These are phyloP conservation scores for Acropternis orthonyx DNA, from an alignment of 2,797 vertebrate species.

Conservation along the genomic window DNA sequence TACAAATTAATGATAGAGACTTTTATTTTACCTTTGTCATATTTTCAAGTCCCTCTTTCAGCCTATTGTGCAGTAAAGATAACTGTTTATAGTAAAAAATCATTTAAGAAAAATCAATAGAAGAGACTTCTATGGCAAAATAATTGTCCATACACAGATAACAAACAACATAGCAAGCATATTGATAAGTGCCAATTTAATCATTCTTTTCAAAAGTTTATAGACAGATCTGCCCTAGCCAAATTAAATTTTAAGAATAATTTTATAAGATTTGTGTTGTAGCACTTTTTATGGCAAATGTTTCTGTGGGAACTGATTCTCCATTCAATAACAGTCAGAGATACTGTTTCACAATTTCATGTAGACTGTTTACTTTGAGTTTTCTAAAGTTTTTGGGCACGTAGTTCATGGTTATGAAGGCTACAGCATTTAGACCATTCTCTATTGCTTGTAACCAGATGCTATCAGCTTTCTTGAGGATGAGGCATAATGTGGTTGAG, in stretches of 20 bases:
- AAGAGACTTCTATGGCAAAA: background rate
- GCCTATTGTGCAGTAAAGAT: background rate
- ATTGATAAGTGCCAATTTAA: background rate
- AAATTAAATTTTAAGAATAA: slow-evolving; percentile 6
- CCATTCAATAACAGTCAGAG: background rate
- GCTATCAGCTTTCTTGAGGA: background rate
- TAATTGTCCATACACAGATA: background rate
- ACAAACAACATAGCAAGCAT: background rate
- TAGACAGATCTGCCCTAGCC: background rate
- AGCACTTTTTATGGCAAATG: background rate
- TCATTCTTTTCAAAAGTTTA: background rate
- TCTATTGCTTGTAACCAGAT: background rate
- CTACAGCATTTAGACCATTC: background rate
- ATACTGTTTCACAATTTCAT: background rate
- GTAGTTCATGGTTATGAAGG: background rate
- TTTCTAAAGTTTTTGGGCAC: background rate
- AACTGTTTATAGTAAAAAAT: background rate
- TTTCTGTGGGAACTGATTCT: background rate
- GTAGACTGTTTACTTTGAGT: background rate
- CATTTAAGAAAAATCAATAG: slow-evolving; percentile 16
- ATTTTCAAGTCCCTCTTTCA: background rate
- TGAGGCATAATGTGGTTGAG: background rate
- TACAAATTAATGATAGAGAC: background rate
- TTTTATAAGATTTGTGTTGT: background rate
- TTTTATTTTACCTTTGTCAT: background rate